Conservation (phyloP, 1,140 invertebrate species). For the Thaumetopoea pityocampa region DNA sequence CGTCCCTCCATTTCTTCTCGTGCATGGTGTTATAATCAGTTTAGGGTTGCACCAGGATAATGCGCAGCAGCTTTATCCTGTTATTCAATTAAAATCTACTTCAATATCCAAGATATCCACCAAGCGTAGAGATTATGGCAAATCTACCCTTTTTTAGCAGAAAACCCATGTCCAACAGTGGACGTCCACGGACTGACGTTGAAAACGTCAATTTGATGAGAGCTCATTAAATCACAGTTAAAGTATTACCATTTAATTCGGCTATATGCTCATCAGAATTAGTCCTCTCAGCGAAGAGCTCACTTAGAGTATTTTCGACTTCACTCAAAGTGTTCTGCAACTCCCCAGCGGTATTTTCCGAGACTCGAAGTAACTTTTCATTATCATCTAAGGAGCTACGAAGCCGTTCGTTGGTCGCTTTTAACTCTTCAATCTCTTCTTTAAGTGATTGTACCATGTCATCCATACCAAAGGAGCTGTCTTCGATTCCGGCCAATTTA, state of each 20-base stretch:
- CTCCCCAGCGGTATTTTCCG: conserved; percentile 64
- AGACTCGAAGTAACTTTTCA: conserved; percentile 64
- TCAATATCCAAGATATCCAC: too few relatives aligned
- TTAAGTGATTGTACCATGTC: conserved; percentile 82
- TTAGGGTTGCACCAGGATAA: too few relatives aligned
- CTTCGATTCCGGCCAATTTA: conserved; percentile 79
- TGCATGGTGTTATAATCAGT: too few relatives aligned
- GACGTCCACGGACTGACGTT: too few relatives aligned
- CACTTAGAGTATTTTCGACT: conserved; percentile 68
- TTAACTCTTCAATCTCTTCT: conserved; percentile 75
- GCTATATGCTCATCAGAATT: conserved; percentile 62
- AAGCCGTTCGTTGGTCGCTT: conserved; percentile 62
- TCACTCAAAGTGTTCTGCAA: conserved; percentile 63
- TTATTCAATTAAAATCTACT: too few relatives aligned
- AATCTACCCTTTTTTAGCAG: too few relatives aligned
- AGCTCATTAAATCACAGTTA: too few relatives aligned
- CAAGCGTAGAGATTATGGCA: too few relatives aligned
- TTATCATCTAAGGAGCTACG: conserved; percentile 64
- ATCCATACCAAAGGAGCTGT: conserved; percentile 83
- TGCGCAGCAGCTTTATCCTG: too few relatives aligned
- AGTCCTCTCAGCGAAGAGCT: conserved; percentile 59
- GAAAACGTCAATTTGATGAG: too few relatives aligned
- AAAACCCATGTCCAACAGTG: too few relatives aligned
- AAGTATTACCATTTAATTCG: conserved; percentile 63
- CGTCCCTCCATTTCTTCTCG: too few relatives aligned